Percentiles rank a stretch among this genome's conserved stretches.
These are phyloP conservation scores for Cylloceria caligata DNA, from an alignment of 2,888 invertebrate species.

Conservation along the genomic window DNA sequence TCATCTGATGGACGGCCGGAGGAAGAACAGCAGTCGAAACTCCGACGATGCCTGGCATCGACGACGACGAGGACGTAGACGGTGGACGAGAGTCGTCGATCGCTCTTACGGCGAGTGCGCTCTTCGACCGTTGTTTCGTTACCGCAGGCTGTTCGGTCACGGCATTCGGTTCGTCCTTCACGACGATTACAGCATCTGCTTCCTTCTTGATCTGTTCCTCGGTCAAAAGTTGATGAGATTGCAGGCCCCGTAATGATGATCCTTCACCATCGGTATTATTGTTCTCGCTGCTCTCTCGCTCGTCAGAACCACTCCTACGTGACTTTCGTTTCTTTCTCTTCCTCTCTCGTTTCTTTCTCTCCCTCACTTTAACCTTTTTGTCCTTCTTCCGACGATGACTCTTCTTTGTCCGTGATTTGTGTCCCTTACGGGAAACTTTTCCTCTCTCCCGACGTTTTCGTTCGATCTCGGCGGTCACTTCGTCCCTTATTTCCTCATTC, in stretches of 20 bases:
- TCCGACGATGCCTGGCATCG: conserved; percentile 11
- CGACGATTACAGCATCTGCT: conserved; percentile 33
- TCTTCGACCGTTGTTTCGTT: conserved; percentile 21
- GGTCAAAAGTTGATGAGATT: conserved; percentile 68
- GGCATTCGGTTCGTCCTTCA: conserved; percentile 55
- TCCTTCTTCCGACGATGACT: conserved; percentile 68
- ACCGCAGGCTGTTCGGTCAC: neutral
- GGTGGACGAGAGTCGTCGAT: neutral
- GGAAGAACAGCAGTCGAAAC: neutral
- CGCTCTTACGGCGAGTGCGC: conserved; percentile 4
- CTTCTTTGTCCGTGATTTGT: conserved; percentile 71
- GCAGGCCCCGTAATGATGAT: neutral
- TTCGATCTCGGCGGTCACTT: conserved; percentile 81
- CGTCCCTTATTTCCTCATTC: conserved; percentile 81
- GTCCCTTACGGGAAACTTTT: conserved; percentile 55
- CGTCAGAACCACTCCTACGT: conserved; percentile 27
- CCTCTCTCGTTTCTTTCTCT: conserved; percentile 71
- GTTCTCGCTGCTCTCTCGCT: conserved; percentile 30
- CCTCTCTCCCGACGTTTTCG: conserved; percentile 77
- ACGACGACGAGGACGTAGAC: conserved; percentile 17
- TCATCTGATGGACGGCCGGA: conserved; percentile 66
- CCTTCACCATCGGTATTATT: conserved; percentile 17
- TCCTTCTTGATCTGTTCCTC: conserved; percentile 78
- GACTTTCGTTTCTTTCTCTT: conserved; percentile 49
- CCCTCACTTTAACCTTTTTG: conserved; percentile 68